These are phyloP conservation scores for Callospermophilus lateralis DNA, from an alignment of 2,113 vertebrate genomes.

Conservation along the genomic window DNA sequence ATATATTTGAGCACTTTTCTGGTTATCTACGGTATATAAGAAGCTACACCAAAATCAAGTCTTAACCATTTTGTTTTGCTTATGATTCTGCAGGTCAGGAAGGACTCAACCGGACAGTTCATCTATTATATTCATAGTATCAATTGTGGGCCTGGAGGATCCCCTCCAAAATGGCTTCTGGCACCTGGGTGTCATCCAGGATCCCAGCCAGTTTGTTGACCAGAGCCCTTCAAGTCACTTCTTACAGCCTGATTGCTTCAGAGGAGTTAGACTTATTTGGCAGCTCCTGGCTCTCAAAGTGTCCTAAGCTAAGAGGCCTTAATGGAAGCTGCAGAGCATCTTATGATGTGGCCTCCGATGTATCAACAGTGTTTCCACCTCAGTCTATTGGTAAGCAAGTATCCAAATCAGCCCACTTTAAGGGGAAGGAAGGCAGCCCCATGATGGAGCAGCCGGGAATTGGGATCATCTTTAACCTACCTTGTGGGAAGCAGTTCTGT, in stretches of 20 bases:
- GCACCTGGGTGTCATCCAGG: not conserved
- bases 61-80: not conserved
- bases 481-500: not conserved
- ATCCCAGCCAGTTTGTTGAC: not conserved
- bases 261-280: not conserved
- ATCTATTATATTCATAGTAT: not conserved
- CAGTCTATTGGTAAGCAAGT: not conserved
- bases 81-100: not conserved
- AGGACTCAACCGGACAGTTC: not conserved
- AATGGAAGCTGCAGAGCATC: not conserved
- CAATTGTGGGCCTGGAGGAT: not conserved
- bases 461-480: not conserved
- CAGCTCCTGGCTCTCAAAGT: not conserved
- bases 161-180: not conserved
- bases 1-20: not conserved
- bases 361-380: not conserved
- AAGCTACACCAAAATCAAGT: not conserved
- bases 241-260: not conserved
- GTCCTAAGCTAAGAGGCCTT: not conserved
- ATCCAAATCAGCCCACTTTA: not conserved
- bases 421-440: not conserved
- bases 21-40: not conserved
- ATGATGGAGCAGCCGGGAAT: not conserved
- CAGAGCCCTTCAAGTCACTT: not conserved
- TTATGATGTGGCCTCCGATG: not conserved